Evolutionary conservation across 2,888 invertebrate genomes (phyloP).

Genomic region (Macrostomum cliftonense): DNA sequence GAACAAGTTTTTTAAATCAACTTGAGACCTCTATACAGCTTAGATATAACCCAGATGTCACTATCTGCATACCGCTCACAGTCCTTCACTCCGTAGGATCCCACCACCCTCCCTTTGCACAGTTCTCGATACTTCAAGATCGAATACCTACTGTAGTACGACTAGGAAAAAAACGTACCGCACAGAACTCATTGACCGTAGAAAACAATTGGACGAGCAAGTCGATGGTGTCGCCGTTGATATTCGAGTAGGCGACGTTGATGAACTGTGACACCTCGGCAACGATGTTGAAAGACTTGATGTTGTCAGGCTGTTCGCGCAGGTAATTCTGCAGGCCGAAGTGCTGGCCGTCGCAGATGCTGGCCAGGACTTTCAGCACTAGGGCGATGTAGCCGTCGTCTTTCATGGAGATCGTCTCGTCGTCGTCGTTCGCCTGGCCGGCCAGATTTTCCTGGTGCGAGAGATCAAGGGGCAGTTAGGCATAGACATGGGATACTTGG

Average conservation of each 20-base stretch:
- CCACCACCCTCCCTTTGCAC: too few species aligned
- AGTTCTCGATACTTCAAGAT: too few species aligned
- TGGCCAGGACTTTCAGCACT: slow-evolving; percentile 33
- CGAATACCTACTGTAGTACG: too few species aligned
- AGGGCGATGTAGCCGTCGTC: slow-evolving; percentile 37
- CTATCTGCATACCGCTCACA: too few species aligned
- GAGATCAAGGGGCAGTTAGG: too few species aligned
- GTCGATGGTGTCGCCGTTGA: slow-evolving; percentile 28
- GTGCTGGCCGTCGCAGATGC: slow-evolving; percentile 37
- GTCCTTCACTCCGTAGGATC: too few species aligned
- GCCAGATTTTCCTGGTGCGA: too few species aligned
- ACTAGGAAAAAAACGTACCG: slow-evolving; percentile 19
- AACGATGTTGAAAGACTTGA: slow-evolving; percentile 36
- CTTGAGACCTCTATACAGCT: too few species aligned
- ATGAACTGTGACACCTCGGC: slow-evolving; percentile 34
- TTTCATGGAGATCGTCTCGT: slow-evolving; percentile 8
- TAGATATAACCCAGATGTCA: too few species aligned
- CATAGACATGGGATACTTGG: too few species aligned
- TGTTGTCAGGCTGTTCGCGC: slow-evolving; percentile 36
- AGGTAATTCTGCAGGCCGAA: slow-evolving; percentile 35
- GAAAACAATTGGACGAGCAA: slow-evolving; percentile 33
- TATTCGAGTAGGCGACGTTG: slow-evolving; percentile 34
- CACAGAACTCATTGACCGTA: slow-evolving; percentile 34
- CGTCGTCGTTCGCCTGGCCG: too few species aligned
- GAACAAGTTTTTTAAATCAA: too few species aligned